Base-by-base conservation (phyloP, 2,797 vertebrate genomes). In the Heliangelus exortis region DNA sequence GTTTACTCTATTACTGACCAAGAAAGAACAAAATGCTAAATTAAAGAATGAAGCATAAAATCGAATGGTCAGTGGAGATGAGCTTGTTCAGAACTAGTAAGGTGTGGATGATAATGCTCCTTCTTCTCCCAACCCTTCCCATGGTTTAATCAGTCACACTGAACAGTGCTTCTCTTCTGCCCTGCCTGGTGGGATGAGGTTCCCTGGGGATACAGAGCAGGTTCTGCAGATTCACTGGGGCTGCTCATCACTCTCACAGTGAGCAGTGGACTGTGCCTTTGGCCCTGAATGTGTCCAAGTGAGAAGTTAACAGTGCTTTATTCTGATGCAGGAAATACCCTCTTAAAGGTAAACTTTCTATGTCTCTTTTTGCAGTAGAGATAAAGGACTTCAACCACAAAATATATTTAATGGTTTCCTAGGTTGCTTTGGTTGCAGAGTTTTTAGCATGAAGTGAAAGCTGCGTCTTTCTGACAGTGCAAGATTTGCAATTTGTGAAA, bases 201-300 rank as follows among this genome's bases (percentile, higher is more conserved):
- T 81, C 23, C 2, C 0, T 6, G 12, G 51, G 0, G 2, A 1
- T 4, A 55, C 3, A 3, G 23, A 12, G 34, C n/a, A 5, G 45
- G 9, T 2, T 0, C 1, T 9, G 5, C 0, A 0, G 17, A 66
- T 45, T 20, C 0, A 0, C 5, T 1, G 2, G 4, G 23, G 4
- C 34, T 54, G 33, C 33, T 39, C 15, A 0, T 12, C 1, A 8
- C 50, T n/a, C 21, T 16, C 0, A 0, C 13, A 3, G 41, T 4
- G 10, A n/a, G 7, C 36, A 6, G 14, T 6, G 34, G 19, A 29
- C n/a, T 2, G 2, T 48, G 12, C 20, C 57, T 73, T 50, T 28
- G 55, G 22, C 63, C 15, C 22, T 10, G 8, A 25, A 4, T 6
- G 3, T 43, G 36, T 48, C 31, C 1, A 1, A 48, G 28, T 47